Evolutionary conservation across 2,888 invertebrate genomes (phyloP).

Genomic region (Trileptium ribeirensis): DNA sequence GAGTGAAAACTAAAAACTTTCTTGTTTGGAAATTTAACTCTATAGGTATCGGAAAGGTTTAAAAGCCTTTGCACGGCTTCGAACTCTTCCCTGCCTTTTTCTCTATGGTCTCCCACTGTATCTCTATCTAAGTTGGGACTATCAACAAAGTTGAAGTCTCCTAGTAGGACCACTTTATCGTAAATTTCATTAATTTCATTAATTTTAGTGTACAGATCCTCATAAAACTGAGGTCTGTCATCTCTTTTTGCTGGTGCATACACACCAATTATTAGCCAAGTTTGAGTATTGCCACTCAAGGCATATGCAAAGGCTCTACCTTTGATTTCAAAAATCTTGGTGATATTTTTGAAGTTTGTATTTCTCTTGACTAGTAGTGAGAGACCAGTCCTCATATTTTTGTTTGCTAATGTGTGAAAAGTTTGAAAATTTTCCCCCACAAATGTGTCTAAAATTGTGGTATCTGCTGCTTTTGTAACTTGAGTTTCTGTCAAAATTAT

Average conservation of each 20-base stretch:
- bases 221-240: neutral
- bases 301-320: neutral
- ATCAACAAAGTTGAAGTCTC: neutral
- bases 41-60: neutral
- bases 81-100: neutral
- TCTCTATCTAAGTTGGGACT: neutral
- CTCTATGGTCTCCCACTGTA: neutral
- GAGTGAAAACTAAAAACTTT: constrained; percentile 1
- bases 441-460: neutral
- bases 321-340: neutral
- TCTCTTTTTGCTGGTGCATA: neutral
- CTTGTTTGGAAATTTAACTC: neutral
- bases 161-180: neutral
- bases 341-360: neutral
- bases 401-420: neutral
- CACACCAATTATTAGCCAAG: neutral
- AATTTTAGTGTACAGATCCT: neutral
- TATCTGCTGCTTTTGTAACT: neutral
- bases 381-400: neutral
- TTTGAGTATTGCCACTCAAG: neutral
- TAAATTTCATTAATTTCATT: neutral
- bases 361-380: neutral
- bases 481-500: neutral
- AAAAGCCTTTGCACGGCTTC: neutral
- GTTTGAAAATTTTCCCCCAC: neutral